Evolutionary conservation across 2,113 vertebrate species (phyloP), one percentile per base, ranked within the genome.

Genomic region (Lepisosteus oculatus): DNA sequence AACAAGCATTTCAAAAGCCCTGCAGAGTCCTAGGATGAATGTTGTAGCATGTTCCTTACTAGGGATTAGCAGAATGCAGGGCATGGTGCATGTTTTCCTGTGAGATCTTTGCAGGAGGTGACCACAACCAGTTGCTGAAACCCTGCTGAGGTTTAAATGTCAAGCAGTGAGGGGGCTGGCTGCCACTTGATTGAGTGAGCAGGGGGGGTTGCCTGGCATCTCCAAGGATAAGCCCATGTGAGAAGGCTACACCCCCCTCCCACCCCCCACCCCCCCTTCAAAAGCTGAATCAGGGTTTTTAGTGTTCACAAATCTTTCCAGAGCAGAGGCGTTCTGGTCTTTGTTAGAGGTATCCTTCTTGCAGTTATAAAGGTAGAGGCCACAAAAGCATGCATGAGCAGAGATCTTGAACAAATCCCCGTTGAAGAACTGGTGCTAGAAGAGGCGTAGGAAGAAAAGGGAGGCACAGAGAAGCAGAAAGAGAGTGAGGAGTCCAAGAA

Each of bases 131-230:
- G 62, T 45, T 29, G 54, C 9, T 56, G 70, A 55, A 44, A 15
- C 41, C 44, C 14, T 66, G 64, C 64, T 66, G 43, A 43, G 43
- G 64, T 66, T 44, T 45, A n/a, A 45, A n/a, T n/a, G 43, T 66
- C 43, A 63, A 15, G 29, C 61, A 8, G 8, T 41, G 43, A 9
- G 14, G 43, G 41, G 12, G 62, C 42, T 66, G 64, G 64, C 43
- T n/a, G 43, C 47, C 13, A 66, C 44, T 44, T n/a, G 44, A 12
- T 15, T 65, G 43, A 44, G 44, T 43, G 64, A 11, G 64, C 43
- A 43, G 45, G 61, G 14, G 64, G 42, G 11, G 5, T 51, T 51
- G 12, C 45, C n/a, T 68, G 51, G 47, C 15, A 29, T 42, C 13
- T 5, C 13, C 13, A 8, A 8, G 45, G 6, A 54, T n/a, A 51